phyloP scores from a whole-genome alignment of 1,140 invertebrate species.

The Lucilia sericata region DNA sequence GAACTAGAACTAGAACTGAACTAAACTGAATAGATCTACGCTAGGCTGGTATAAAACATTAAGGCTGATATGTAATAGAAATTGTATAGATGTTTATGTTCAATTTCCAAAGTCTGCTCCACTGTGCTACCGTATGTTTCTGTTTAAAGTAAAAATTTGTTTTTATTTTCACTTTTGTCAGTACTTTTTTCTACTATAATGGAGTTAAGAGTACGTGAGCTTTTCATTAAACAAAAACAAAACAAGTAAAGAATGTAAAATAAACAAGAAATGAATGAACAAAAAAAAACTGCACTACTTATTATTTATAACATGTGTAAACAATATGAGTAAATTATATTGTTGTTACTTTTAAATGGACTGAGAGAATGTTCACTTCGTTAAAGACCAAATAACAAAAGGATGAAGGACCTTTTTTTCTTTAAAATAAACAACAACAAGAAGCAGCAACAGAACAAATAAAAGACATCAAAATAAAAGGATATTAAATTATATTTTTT shows the following conservation, averaged over 20 bases:
- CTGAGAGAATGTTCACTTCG: neutral
- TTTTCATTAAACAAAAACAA: neutral
- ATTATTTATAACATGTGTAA: constrained; percentile 29
- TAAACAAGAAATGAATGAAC: neutral
- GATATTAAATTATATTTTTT: neutral
- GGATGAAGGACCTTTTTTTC: neutral
- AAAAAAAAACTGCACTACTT: neutral
- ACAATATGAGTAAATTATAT: constrained; percentile 16
- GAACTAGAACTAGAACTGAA: too few species aligned
- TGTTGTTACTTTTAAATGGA: constrained; percentile 2
- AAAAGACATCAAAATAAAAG: neutral
- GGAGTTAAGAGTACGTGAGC: constrained; percentile 1
- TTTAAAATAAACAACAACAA: neutral
- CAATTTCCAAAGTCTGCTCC: too few species aligned
- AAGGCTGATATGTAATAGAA: too few species aligned
- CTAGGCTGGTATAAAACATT: too few species aligned
- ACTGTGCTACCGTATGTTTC: neutral
- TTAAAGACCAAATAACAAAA: neutral
- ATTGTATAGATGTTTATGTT: too few species aligned
- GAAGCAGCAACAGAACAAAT: neutral
- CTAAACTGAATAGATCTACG: too few species aligned
- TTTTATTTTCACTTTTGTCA: neutral
- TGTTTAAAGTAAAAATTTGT: neutral
- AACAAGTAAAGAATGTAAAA: neutral
- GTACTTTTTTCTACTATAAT: neutral